Evolutionary conservation across 2,113 vertebrate species (phyloP), one percentile per base, ranked within the genome.

Genomic region (Salvelinus sp.): DNA sequence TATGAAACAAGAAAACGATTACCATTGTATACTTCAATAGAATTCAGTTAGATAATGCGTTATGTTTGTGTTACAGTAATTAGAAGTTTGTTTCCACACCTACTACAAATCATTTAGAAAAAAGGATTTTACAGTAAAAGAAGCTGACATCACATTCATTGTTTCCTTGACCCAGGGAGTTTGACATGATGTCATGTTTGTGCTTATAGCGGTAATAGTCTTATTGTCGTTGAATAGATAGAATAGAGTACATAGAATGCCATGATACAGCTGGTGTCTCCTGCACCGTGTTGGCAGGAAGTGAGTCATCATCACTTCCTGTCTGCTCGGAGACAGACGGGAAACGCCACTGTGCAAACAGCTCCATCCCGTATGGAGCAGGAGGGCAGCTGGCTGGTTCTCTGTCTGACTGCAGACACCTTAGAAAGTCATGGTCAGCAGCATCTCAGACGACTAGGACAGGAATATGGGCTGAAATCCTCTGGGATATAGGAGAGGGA

Each of bases 211-310:
- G 38, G 67, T 23, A 72, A 71, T 4, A 47, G 44, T 47, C 47
- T 28, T 20, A 22, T 62, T 62, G 20, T 23, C 33, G 10, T 70
- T 76, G 23, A 30, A 22, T 25, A 50, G 14, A 25, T 44, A 44
- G 44, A 23, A 27, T 4, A 28, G 72, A 62, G n/a, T n/a, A 54
- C 67, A 33, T 12, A 18, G 50, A 54, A 54, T 69, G 66, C 70
- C 76, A 57, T 54, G 16, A 54, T 60, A 66, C 75, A 77, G 75
- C 75, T 68, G 71, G 60, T 44, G 27, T 16, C 20, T 54, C 72
- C 33, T 77, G 71, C 76, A 81, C 67, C 76, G 77, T 72, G 75
- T 70, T 33, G 44, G 20, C 78, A 81, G 82, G 67, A 81, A 70
- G 67, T 70, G 73, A 66, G 16, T 72, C 22, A 58, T 1, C 27